Percentiles rank a stretch among this genome's conserved stretches.
These are phyloP conservation scores for Pelecanus crispus DNA, from an alignment of 2,113 vertebrate species.

Conservation along the genomic window DNA sequence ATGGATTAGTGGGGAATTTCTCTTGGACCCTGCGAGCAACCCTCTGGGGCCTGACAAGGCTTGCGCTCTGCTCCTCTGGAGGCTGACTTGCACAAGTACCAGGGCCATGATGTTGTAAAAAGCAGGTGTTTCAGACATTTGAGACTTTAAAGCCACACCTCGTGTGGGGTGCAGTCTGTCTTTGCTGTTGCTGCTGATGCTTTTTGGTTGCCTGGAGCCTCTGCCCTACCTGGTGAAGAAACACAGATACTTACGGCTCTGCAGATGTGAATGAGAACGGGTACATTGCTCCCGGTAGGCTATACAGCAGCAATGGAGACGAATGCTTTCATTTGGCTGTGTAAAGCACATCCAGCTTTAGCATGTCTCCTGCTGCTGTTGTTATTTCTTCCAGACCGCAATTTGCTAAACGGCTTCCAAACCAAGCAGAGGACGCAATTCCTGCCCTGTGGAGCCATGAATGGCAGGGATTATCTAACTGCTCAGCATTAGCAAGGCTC, in stretches of 20 bases:
- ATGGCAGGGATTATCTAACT: not conserved
- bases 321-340: not conserved
- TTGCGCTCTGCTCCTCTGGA: not conserved
- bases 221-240: not conserved
- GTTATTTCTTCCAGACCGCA: not conserved
- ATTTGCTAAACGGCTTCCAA: not conserved
- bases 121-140: not conserved
- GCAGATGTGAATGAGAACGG: not conserved
- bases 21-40: not conserved
- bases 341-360: not conserved
- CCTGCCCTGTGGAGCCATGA: not conserved
- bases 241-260: not conserved
- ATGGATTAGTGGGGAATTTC: conserved; percentile 5
- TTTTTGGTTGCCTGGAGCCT: conserved; percentile 18
- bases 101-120: not conserved
- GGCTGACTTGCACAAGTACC: conserved; percentile 9
- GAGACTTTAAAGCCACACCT: not conserved
- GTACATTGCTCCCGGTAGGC: not conserved
- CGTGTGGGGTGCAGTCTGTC: not conserved
- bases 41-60: conserved; percentile 11
- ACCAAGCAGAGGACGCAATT: not conserved
- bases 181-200: not conserved
- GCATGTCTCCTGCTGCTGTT: not conserved
- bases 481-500: not conserved
- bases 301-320: not conserved